Evolutionary conservation across 2,888 invertebrate species (phyloP).

Genomic region (Rhamphomyia laevipes): DNA sequence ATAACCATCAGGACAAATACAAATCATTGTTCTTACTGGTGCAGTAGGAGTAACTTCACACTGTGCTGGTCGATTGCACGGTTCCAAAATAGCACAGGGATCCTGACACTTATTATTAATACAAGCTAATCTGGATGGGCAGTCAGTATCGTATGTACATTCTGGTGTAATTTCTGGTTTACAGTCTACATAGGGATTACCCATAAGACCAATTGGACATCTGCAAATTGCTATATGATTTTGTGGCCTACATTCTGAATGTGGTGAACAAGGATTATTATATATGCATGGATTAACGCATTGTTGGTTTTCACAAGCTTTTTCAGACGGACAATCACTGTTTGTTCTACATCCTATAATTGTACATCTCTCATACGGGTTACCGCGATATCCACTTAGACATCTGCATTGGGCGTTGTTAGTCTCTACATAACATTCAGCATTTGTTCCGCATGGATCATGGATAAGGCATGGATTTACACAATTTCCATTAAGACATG

Average conservation of each 20-base stretch:
- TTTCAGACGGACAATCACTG: slow-evolving; percentile 75
- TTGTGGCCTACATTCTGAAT: slow-evolving; percentile 68
- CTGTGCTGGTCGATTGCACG: slow-evolving; percentile 66
- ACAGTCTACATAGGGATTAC: slow-evolving; percentile 75
- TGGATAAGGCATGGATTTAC: slow-evolving; percentile 73
- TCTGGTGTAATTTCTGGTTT: slow-evolving; percentile 58
- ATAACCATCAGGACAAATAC: slow-evolving; percentile 80
- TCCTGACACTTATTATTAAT: slow-evolving; percentile 71
- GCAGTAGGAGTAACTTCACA: slow-evolving; percentile 71
- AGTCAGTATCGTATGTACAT: slow-evolving; percentile 72
- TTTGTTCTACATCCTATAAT: slow-evolving; percentile 76
- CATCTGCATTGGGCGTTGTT: slow-evolving; percentile 71
- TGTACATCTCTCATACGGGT: slow-evolving; percentile 60
- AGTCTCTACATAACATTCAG: slow-evolving; percentile 65
- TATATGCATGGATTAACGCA: slow-evolving; percentile 76
- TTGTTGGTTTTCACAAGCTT: slow-evolving; percentile 73
- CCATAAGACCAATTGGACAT: slow-evolving; percentile 62
- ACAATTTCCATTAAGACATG: slow-evolving; percentile 76
- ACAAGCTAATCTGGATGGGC: slow-evolving; percentile 68
- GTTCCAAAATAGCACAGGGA: slow-evolving; percentile 65
- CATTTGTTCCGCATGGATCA: slow-evolving; percentile 69
- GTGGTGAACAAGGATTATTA: slow-evolving; percentile 61
- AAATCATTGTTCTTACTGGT: slow-evolving; percentile 80
- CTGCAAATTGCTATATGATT: slow-evolving; percentile 78
- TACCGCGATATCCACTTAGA: slow-evolving; percentile 66